Evolutionary conservation across 2,797 vertebrate species (phyloP), one percentile per base, ranked within the genome.

Genomic region (Brachyalestes nurse): DNA sequence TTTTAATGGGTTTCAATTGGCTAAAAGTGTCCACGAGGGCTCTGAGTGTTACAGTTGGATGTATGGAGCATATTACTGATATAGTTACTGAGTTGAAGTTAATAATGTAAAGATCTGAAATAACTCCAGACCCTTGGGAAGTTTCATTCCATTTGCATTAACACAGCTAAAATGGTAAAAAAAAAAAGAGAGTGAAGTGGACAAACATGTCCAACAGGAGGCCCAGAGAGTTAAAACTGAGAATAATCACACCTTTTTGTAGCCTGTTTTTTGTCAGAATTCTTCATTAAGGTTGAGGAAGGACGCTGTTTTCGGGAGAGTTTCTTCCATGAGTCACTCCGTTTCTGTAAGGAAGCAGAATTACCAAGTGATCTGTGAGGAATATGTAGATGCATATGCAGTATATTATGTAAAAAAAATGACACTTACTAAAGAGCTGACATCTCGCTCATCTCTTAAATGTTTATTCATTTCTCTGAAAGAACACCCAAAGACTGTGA

Each of bases 381-480:
- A 8, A 60, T 38, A 8, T 49, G 8, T 62, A 21, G 34, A 40
- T n/a, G 69, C 1, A 9, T 7, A 16, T 14, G 7, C 1, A n/a
- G 1, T 38, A 1, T 7, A 25, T 58, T 16, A 62, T 21, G 19
- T 25, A 23, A 69, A 25, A 9, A 42, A n/a, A 23, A 71, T 13
- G 10, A 21, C 65, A 87, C 86, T 92, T 92, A 99, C 97, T 90
- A 95, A 92, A 42, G 94, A 91, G 89, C 88, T 88, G 47, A 96
- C 91, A 85, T 98, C 96, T 60, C 88, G 90, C 86, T 98, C 96
- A 75, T 98, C 97, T 87, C 92, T 95, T 75, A 99, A 92, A 83
- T 97, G 93, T 83, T 97, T 98, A 91, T 99, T 99, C 92, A 96
- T 97, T 92, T 98, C 97, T 90, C 97, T 99, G 12, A 67, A 1